These are phyloP conservation scores for Callipepla squamata DNA, from an alignment of 2,113 vertebrate species.

Conservation along the genomic window DNA sequence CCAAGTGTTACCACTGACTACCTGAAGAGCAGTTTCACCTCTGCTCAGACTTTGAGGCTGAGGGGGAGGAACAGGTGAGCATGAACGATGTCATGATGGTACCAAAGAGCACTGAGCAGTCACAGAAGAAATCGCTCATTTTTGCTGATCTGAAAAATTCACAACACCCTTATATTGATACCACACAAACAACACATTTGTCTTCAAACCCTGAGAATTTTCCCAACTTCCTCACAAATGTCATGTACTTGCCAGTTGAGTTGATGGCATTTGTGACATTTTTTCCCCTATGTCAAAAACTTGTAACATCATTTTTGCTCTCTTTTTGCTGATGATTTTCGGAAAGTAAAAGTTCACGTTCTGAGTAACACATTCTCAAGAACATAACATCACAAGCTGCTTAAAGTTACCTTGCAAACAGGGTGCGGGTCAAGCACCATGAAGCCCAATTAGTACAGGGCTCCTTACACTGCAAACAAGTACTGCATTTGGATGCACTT, in stretches of 20 bases:
- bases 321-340: neutral
- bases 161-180: slow-evolving; percentile 27
- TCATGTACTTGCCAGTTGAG: neutral
- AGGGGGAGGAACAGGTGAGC: slow-evolving; percentile 40
- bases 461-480: neutral
- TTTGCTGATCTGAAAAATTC: slow-evolving; percentile 65
- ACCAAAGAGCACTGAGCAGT: slow-evolving; percentile 49
- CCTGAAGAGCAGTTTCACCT: slow-evolving; percentile 66
- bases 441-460: neutral
- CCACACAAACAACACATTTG: neutral
- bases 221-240: neutral
- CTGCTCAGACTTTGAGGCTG: slow-evolving; percentile 60
- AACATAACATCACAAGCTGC: neutral
- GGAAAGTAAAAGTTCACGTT: neutral
- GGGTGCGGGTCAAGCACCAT: neutral
- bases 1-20: slow-evolving; percentile 56
- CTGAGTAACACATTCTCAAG: neutral
- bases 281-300: neutral
- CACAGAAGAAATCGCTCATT: slow-evolving; percentile 36
- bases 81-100: slow-evolving; percentile 4
- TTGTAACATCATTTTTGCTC: neutral
- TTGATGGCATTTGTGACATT: neutral
- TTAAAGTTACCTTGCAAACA: neutral
- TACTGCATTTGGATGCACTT: neutral
- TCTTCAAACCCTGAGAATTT: neutral